These are phyloP conservation scores for Antigone vipio DNA, from an alignment of 2,113 vertebrate genomes.

Conservation along the genomic window DNA sequence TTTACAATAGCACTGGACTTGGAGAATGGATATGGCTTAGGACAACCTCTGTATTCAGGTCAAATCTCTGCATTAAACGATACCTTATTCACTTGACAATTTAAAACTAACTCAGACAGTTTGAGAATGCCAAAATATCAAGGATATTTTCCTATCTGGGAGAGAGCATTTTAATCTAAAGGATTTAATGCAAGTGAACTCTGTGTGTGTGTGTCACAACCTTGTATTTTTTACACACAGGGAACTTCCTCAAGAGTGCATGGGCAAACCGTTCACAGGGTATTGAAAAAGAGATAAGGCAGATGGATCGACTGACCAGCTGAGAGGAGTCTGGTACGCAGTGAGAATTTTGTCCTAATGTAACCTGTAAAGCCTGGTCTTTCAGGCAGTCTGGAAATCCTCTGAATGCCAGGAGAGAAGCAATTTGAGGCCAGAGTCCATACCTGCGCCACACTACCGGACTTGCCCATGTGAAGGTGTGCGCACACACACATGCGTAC, in stretches of 20 bases:
- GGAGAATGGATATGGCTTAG: not conserved
- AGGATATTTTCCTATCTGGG: not conserved
- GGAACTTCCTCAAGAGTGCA: too few relatives aligned
- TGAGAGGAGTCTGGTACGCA: not conserved
- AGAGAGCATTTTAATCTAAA: not conserved
- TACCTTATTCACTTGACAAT: not conserved
- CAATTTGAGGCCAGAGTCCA: not conserved
- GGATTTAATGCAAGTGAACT: not conserved
- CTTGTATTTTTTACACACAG: not conserved
- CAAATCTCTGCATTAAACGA: not conserved
- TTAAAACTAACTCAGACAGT: not conserved
- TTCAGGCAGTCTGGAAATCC: not conserved
- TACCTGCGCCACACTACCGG: not conserved
- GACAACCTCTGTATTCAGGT: not conserved
- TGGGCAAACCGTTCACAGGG: not conserved
- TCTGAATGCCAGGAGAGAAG: not conserved
- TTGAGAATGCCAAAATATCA: not conserved
- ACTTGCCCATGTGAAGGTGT: fast-evolving
- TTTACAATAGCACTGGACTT: not conserved
- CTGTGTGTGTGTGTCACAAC: not conserved
- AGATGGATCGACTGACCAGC: not conserved
- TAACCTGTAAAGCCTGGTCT: not conserved
- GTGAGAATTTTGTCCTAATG: not conserved
- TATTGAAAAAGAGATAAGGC: not conserved
- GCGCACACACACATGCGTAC: not conserved